Conservation (phyloP, 2,113 vertebrate genomes). For the Oryzias javanicus region DNA sequence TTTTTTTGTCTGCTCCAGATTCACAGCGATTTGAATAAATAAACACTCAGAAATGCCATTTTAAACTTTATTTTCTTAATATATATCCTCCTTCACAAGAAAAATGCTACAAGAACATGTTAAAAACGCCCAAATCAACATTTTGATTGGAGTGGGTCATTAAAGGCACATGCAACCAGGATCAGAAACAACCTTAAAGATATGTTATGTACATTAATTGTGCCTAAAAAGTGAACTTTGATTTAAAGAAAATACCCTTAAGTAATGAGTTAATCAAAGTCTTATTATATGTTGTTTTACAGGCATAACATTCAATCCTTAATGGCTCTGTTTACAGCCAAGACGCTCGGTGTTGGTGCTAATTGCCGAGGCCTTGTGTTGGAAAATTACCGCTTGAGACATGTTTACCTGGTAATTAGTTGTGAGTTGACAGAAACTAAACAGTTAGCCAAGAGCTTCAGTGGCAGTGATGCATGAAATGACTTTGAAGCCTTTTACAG, state of each 20-base stretch:
- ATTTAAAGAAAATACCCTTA: constrained; percentile 19
- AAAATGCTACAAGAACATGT: no score
- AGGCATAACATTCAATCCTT: neutral
- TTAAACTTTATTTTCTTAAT: no score
- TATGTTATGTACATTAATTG: no score
- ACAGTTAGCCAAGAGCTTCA: neutral
- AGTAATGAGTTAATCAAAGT: neutral
- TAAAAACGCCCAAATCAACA: no score
- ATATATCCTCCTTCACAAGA: no score
- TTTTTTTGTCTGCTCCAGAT: no score
- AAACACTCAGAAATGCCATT: no score
- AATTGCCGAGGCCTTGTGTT: neutral
- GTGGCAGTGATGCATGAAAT: neutral
- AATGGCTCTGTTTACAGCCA: neutral
- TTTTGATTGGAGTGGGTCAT: no score
- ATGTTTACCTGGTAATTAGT: neutral
- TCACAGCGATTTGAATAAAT: no score
- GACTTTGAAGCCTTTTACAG: neutral
- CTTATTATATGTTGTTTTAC: neutral
- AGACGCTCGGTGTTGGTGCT: neutral
- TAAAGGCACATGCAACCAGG: no score
- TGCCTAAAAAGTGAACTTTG: neutral
- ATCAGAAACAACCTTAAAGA: no score
- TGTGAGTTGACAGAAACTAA: neutral
- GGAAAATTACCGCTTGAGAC: neutral